Percentiles rank a stretch among this genome's conserved stretches.
Conservation (phyloP, 92 coral and sea anemone species). For the Pocillopora grandis region DNA sequence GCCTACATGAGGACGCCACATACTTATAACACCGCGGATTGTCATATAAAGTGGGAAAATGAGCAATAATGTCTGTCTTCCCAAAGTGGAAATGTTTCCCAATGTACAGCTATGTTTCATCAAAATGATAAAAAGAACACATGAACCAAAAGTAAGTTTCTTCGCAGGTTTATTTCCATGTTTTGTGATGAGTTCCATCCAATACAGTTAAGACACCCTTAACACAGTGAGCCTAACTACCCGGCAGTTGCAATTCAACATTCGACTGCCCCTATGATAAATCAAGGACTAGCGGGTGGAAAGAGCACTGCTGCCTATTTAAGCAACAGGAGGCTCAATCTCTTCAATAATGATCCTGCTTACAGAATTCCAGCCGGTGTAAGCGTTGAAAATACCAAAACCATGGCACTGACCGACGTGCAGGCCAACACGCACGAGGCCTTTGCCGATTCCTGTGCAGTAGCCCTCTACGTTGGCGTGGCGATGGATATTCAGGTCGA, state of each 20-base stretch:
- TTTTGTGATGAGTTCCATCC: neutral
- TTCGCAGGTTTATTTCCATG: too few relatives aligned
- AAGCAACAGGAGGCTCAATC: constrained; percentile 47
- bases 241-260: too few relatives aligned
- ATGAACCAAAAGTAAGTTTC: too few relatives aligned
- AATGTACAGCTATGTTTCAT: too few relatives aligned
- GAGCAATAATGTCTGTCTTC: too few relatives aligned
- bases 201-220: neutral
- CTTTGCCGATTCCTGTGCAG: constrained; percentile 55
- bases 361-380: constrained; percentile 66
- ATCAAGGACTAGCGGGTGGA: neutral
- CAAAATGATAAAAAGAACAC: too few relatives aligned
- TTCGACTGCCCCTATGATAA: neutral
- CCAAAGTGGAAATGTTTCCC: too few relatives aligned
- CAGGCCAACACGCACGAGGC: constrained; percentile 59
- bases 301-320: neutral
- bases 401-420: constrained; percentile 39
- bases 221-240: neutral
- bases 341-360: constrained; percentile 70
- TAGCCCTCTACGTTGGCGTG: constrained; percentile 58
- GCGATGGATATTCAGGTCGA: constrained; percentile 49
- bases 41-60: too few relatives aligned
- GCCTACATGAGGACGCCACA: too few relatives aligned
- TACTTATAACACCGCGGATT: too few relatives aligned
- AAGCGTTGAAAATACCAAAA: neutral